phyloP scores from a whole-genome alignment of 2,888 invertebrate genomes.

The Helleia helle region DNA sequence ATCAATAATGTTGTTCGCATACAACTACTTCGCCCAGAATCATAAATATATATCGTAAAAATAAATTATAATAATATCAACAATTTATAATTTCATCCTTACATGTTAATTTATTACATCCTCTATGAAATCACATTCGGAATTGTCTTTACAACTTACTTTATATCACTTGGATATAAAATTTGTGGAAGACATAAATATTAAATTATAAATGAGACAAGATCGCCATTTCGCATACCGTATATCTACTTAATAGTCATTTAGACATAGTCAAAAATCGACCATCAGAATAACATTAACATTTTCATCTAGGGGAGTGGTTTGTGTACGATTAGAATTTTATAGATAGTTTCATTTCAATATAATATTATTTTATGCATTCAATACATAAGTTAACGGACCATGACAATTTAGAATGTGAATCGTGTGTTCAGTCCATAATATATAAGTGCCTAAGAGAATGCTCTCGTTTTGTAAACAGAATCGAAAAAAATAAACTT shows the following conservation, averaged over 20 bases:
- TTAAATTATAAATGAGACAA: conserved; percentile 39
- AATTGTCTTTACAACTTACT: conserved; percentile 5
- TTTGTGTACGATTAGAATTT: conserved; percentile 59
- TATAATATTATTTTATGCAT: conserved; percentile 48
- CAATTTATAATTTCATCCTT: not conserved
- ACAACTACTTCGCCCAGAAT: conserved; percentile 1
- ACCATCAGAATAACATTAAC: conserved; percentile 52
- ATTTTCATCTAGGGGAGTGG: conserved; percentile 62
- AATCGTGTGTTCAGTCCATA: conserved; percentile 56
- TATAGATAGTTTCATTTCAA: conserved; percentile 47
- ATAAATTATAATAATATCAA: not conserved
- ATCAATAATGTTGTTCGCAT: conserved; percentile 33
- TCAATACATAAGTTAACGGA: conserved; percentile 63
- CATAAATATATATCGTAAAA: not conserved
- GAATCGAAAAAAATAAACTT: conserved; percentile 3
- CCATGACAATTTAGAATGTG: conserved; percentile 49
- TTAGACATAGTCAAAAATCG: conserved; percentile 55
- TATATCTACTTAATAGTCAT: conserved; percentile 52
- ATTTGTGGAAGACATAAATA: conserved; percentile 42
- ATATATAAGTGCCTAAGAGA: conserved; percentile 30
- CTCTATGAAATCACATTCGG: conserved; percentile 3
- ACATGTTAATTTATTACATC: conserved; percentile 1
- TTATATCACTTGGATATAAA: conserved; percentile 17
- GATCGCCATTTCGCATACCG: conserved; percentile 45
- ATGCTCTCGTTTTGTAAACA: conserved; percentile 9